These are phyloP conservation scores for Melinopterus prodromus DNA, from an alignment of 2,888 invertebrate genomes.

Conservation along the genomic window DNA sequence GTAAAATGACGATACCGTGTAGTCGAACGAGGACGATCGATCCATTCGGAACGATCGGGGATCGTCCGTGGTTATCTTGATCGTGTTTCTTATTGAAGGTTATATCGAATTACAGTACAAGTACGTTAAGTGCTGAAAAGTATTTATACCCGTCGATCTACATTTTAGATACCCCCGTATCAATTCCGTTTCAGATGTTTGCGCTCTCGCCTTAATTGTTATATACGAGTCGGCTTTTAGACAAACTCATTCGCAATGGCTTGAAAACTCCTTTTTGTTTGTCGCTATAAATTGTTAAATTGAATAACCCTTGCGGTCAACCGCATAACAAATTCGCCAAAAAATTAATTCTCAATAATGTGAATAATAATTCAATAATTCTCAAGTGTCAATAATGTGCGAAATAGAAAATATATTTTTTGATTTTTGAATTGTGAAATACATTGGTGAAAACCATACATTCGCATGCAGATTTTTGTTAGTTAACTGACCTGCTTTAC, in stretches of 20 bases:
- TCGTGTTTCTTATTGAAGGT: slow-evolving; percentile 30
- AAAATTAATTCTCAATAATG: too few species aligned
- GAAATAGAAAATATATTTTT: too few species aligned
- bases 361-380: too few species aligned
- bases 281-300: too few species aligned
- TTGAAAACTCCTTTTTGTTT: too few species aligned
- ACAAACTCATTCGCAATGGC: not conserved
- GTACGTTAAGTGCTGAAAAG: slow-evolving; percentile 31
- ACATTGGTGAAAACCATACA: too few species aligned
- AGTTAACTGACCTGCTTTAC: too few species aligned
- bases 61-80: slow-evolving; percentile 28
- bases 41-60: not conserved
- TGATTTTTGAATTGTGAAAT: too few species aligned
- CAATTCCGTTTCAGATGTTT: slow-evolving; percentile 4
- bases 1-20: not conserved
- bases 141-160: slow-evolving; percentile 27
- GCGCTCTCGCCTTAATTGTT: not conserved
- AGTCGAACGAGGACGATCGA: not conserved
- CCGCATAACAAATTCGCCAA: too few species aligned
- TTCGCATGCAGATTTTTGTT: too few species aligned
- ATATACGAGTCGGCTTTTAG: not conserved
- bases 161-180: slow-evolving; percentile 8
- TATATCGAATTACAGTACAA: slow-evolving; percentile 31
- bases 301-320: too few species aligned
- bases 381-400: too few species aligned